Evolutionary conservation across 2,888 invertebrate species (phyloP).

Genomic region (Nymphalis urticae): DNA sequence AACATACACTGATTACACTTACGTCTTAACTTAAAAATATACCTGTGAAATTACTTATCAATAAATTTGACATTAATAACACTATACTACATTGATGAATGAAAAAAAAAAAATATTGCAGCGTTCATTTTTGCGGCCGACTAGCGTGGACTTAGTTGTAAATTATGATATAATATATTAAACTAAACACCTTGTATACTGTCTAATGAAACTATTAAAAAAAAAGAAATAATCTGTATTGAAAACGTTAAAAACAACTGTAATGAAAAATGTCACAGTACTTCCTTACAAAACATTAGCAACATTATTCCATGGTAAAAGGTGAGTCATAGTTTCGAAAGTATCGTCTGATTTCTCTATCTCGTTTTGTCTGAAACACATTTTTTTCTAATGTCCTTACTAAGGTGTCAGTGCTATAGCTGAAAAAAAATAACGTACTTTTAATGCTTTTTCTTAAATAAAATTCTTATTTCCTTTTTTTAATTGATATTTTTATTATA

Average conservation of each 20-base stretch:
- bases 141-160: too few species aligned
- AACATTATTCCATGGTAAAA: constrained; percentile 16
- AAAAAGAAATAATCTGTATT: too few species aligned
- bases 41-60: constrained; percentile 67
- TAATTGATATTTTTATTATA: too few species aligned
- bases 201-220: too few species aligned
- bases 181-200: too few species aligned
- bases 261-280: too few species aligned
- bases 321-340: constrained; percentile 38
- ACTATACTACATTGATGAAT: constrained; percentile 80
- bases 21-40: constrained; percentile 77
- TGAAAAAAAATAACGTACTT: constrained; percentile 30
- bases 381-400: constrained; percentile 33
- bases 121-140: too few species aligned
- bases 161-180: too few species aligned
- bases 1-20: constrained; percentile 75
- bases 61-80: constrained; percentile 73
- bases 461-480: too few species aligned
- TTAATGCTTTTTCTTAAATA: neutral
- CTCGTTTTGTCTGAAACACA: constrained; percentile 34
- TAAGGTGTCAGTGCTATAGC: constrained; percentile 33
- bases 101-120: too few species aligned
- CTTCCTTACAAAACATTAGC: too few species aligned
- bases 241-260: too few species aligned
- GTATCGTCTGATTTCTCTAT: constrained; percentile 39